Conservation (phyloP, 2,797 vertebrate species). For the Arvicola amphibius region DNA sequence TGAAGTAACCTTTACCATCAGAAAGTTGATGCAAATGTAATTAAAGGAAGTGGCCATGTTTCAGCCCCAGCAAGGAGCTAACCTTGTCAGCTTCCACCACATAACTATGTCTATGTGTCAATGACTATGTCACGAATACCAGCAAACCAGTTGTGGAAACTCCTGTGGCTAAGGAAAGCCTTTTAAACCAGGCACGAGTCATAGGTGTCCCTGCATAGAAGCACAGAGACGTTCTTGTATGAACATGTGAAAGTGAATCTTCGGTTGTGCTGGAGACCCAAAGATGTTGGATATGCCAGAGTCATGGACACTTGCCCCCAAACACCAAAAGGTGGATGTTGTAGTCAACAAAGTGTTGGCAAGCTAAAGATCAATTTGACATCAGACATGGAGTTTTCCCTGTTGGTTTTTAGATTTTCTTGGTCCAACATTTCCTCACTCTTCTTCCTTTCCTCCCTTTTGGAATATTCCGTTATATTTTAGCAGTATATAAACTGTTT, state of each 20-base stretch:
- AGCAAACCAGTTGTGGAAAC: not conserved
- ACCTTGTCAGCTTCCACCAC: not conserved
- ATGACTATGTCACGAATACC: not conserved
- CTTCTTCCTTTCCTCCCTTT: not conserved
- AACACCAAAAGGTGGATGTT: not conserved
- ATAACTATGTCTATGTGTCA: too few species aligned
- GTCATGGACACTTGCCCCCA: not conserved
- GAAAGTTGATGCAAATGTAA: not conserved
- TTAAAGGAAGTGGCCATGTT: not conserved
- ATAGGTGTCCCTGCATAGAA: not conserved
- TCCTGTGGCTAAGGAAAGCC: not conserved
- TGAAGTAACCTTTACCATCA: not conserved
- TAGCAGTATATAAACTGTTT: not conserved
- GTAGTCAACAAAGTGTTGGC: not conserved
- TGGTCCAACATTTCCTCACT: not conserved
- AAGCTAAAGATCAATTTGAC: not conserved
- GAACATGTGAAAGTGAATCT: not conserved
- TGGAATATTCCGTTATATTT: not conserved
- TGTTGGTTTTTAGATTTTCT: not conserved
- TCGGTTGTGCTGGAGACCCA: not conserved
- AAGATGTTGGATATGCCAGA: not conserved
- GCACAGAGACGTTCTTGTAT: not conserved
- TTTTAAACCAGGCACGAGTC: too few species aligned
- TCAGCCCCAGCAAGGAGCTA: not conserved
- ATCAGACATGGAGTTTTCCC: not conserved